Evolutionary conservation across 2,797 vertebrate species (phyloP).

Genomic region (Lepilemur septentrionalis): DNA sequence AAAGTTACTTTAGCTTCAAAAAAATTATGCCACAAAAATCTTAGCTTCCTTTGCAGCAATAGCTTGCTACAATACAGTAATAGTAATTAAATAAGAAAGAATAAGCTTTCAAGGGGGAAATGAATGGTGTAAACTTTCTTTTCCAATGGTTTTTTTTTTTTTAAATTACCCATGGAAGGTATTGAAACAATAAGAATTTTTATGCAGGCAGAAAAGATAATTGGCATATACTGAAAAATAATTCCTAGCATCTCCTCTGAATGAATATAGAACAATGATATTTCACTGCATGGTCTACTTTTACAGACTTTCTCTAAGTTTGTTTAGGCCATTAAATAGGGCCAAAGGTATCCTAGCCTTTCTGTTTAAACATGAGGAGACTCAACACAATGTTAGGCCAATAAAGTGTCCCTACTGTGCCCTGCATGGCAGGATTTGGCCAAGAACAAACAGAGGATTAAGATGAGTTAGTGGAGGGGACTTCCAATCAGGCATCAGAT

Average conservation of each 20-base stretch:
- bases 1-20: background rate
- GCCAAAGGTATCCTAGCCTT: background rate
- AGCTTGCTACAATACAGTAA: background rate
- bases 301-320: background rate
- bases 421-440: background rate
- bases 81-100: background rate
- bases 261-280: background rate
- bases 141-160: background rate
- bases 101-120: background rate
- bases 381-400: background rate
- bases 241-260: background rate
- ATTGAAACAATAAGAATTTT: background rate
- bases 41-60: slow-evolving; percentile 11
- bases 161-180: slow-evolving; percentile 7
- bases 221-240: background rate
- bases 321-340: background rate
- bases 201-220: background rate
- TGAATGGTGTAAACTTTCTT: background rate
- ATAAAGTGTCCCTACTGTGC: background rate
- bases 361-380: background rate
- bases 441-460: background rate
- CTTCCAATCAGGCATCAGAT: background rate
- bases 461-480: background rate
- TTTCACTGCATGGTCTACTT: background rate
- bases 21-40: background rate